Conservation (phyloP, 2,113 vertebrate species). For the Indicator indicator region DNA sequence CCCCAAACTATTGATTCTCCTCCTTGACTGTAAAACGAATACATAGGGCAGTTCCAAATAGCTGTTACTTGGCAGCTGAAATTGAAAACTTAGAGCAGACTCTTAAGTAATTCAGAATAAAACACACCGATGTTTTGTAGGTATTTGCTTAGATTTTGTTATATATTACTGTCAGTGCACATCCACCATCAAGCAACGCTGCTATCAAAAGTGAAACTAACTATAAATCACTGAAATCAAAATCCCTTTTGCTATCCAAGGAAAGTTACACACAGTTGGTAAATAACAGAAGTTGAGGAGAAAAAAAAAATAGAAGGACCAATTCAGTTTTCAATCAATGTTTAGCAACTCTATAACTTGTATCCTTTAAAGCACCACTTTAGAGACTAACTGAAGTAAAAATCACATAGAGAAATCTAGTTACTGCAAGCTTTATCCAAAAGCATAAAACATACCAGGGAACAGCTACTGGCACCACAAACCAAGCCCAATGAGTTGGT, state of each 20-base stretch:
- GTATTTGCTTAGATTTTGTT: background rate
- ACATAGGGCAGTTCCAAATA: background rate
- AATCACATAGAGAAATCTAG: background rate
- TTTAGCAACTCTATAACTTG: background rate
- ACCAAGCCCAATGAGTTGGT: rapidly evolving
- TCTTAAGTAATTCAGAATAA: background rate
- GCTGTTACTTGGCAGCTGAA: rapidly evolving
- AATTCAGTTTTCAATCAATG: background rate
- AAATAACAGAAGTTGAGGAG: background rate
- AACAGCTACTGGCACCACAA: background rate
- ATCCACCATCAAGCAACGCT: background rate
- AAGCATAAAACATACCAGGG: background rate
- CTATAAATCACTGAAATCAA: background rate
- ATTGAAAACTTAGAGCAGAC: background rate
- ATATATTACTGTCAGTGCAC: background rate
- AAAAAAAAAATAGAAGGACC: background rate
- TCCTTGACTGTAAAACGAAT: background rate
- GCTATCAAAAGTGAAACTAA: background rate
- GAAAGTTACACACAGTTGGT: background rate
- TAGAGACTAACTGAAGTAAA: background rate
- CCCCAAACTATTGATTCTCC: background rate
- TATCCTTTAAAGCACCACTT: background rate
- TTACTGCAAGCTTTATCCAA: background rate
- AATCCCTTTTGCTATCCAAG: background rate
- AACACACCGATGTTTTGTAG: background rate